Evolutionary conservation across 1,140 invertebrate genomes (phyloP).

Genomic region (Drosophila leontia): DNA sequence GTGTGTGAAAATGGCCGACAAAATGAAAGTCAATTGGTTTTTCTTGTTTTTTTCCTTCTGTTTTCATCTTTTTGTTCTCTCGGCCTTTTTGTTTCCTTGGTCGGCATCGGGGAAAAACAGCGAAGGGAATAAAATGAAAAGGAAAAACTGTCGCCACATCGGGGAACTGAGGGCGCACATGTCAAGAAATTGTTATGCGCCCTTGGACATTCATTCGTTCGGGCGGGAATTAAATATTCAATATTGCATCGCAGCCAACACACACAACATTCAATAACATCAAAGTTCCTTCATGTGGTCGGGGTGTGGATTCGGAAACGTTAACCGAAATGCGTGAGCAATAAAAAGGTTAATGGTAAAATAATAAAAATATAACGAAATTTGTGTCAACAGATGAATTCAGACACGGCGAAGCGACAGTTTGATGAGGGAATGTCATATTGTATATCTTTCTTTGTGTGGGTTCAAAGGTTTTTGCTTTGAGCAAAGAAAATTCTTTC

Average conservation of each 20-base stretch:
- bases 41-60: conserved; percentile 35
- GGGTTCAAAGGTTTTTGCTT: not conserved
- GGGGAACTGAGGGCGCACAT: conserved; percentile 41
- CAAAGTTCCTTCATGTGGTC: conserved; percentile 58
- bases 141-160: conserved; percentile 44
- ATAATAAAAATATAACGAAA: conserved; percentile 61
- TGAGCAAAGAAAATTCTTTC: not conserved
- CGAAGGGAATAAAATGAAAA: not conserved
- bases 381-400: conserved; percentile 26
- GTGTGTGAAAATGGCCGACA: conserved; percentile 76
- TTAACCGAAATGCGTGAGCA: conserved; percentile 48
- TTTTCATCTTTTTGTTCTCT: conserved; percentile 37
- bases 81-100: conserved; percentile 42
- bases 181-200: conserved; percentile 69
- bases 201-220: conserved; percentile 47
- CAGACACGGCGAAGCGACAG: conserved; percentile 33
- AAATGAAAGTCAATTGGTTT: conserved; percentile 83
- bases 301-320: conserved; percentile 45
- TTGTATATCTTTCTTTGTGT: not conserved
- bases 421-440: conserved; percentile 44
- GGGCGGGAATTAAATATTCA: conserved; percentile 75
- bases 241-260: conserved; percentile 67
- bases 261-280: conserved; percentile 67
- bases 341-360: conserved; percentile 80
- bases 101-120: conserved; percentile 28